Conservation (phyloP, 92 coral and sea anemone genomes). For the Metridium senile region DNA sequence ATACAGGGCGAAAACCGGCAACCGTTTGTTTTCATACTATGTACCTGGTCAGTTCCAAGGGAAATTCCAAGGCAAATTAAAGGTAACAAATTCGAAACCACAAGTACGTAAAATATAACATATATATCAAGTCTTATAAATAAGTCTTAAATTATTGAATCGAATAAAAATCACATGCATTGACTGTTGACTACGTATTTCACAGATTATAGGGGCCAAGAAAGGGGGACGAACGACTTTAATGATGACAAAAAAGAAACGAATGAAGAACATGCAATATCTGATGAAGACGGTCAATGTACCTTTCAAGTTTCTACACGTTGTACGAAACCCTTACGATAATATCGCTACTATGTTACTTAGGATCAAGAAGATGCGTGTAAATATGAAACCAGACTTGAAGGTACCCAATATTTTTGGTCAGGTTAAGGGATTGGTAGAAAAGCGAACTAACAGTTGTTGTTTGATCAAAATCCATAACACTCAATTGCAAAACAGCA, state of each 20-base stretch:
- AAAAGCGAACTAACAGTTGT: too few species aligned
- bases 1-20: constrained; percentile 45
- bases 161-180: too few species aligned
- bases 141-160: too few species aligned
- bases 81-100: constrained; percentile 42
- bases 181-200: background rate
- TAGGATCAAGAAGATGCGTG: constrained; percentile 54
- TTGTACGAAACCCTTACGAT: constrained; percentile 92
- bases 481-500: too few species aligned
- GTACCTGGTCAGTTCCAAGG: constrained; percentile 97
- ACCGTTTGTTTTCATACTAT: constrained; percentile 48
- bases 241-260: constrained; percentile 50
- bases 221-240: constrained; percentile 83
- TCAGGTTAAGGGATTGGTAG: too few species aligned
- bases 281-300: constrained; percentile 52
- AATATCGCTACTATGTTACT: constrained; percentile 94
- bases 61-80: constrained; percentile 53
- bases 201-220: constrained; percentile 92
- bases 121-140: background rate
- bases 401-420: constrained; percentile 50
- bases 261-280: constrained; percentile 20
- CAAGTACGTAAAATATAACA: background rate
- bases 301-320: constrained; percentile 79
- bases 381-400: constrained; percentile 19
- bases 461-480: too few species aligned